These are phyloP conservation scores for Halcyon chelicuti DNA, from an alignment of 2,797 vertebrate species.

Conservation along the genomic window DNA sequence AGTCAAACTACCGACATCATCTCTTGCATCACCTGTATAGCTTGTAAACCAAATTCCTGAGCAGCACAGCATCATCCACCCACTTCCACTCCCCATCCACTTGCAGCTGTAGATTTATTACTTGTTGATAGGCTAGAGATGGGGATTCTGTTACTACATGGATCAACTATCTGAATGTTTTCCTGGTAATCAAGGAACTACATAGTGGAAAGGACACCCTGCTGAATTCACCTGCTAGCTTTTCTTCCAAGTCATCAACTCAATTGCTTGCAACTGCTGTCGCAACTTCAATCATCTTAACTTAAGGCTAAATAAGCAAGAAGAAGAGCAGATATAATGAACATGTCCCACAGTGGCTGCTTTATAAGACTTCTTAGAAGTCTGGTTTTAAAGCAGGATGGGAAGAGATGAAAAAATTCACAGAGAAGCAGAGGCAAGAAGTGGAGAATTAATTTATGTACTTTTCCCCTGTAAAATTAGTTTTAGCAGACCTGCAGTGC, in stretches of 20 bases:
- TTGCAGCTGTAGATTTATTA: background rate
- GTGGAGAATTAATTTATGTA: background rate
- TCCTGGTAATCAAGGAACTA: slow-evolving; percentile 14
- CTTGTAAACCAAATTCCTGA: background rate
- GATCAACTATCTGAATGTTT: background rate
- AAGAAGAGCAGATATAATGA: slow-evolving; percentile 14
- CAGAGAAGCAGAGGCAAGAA: background rate
- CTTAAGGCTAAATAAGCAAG: background rate
- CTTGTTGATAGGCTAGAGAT: background rate
- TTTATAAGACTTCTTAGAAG: slow-evolving; percentile 10
- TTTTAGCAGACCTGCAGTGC: background rate
- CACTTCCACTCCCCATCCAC: background rate
- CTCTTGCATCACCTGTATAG: background rate
- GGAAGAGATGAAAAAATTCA: background rate
- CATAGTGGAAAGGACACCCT: background rate
- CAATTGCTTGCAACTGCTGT: slow-evolving; percentile 17
- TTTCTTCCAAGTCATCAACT: slow-evolving; percentile 38
- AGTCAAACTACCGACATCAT: background rate
- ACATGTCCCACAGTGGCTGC: background rate
- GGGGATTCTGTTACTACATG: accelerated
- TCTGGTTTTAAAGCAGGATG: slow-evolving; percentile 7
- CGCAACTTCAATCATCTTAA: background rate
- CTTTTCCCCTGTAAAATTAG: background rate
- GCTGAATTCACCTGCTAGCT: slow-evolving; percentile 42
- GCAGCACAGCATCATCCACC: background rate